These are phyloP conservation scores for Garra rufa DNA, from an alignment of 2,113 vertebrate genomes.

Conservation along the genomic window DNA sequence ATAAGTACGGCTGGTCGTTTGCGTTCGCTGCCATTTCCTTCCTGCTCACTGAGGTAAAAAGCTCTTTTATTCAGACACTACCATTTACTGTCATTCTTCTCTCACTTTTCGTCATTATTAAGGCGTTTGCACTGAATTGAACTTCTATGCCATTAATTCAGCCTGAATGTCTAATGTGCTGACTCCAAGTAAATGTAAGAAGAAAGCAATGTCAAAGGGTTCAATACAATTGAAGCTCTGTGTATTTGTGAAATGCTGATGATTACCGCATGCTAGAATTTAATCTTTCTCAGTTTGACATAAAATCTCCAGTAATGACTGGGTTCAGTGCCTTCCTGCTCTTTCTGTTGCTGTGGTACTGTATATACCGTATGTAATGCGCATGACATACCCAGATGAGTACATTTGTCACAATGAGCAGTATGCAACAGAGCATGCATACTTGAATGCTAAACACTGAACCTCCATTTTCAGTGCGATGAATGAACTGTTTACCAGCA, in stretches of 20 bases:
- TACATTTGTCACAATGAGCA: too few species aligned
- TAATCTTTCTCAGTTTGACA: neutral
- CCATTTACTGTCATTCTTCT: neutral
- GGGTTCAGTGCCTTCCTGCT: neutral
- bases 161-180: neutral
- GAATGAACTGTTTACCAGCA: neutral
- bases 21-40: conserved; percentile 91
- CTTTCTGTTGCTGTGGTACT: neutral
- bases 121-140: neutral
- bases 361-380: neutral
- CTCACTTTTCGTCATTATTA: neutral
- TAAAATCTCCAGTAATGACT: neutral
- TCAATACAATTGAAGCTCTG: neutral
- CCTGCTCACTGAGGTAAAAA: conserved; percentile 87
- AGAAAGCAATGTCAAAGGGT: neutral
- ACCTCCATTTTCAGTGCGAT: too few species aligned
- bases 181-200: neutral
- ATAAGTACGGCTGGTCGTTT: conserved; percentile 91
- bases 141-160: neutral
- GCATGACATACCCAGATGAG: neutral
- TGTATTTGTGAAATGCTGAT: neutral
- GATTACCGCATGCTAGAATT: neutral
- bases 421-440: too few species aligned
- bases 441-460: too few species aligned
- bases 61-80: neutral